Conservation (phyloP, 2,888 invertebrate species). For the Cataglyphis cursor region DNA sequence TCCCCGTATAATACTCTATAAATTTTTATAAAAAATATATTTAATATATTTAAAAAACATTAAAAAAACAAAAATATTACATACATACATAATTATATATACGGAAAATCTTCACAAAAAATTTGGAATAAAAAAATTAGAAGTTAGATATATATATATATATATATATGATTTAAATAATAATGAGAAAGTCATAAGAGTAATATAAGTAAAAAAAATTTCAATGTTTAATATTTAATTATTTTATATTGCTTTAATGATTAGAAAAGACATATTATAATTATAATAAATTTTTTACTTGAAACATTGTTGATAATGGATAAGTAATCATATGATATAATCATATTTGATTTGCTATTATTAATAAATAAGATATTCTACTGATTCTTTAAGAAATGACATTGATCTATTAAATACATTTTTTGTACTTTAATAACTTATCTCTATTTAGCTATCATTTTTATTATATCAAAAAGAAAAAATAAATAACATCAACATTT, state of each 20-base stretch:
- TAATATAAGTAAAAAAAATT: background rate
- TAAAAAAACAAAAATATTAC: background rate
- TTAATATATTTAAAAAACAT: background rate
- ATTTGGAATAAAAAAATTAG: background rate
- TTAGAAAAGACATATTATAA: background rate
- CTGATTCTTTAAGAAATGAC: too few species aligned
- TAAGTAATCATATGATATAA: too few species aligned
- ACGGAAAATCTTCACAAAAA: background rate
- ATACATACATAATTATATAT: background rate
- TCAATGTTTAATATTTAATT: background rate
- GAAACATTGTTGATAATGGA: too few species aligned
- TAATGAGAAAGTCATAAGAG: background rate
- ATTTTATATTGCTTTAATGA: background rate
- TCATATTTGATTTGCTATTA: too few species aligned
- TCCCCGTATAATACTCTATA: background rate
- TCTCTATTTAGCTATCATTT: background rate
- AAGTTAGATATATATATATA: background rate
- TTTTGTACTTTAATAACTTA: background rate
- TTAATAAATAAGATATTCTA: too few species aligned
- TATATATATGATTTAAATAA: background rate
- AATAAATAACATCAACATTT: background rate
- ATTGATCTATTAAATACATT: background rate
- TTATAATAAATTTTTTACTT: too few species aligned
- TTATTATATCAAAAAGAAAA: background rate
- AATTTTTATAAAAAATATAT: conserved; percentile 8